phyloP scores from a whole-genome alignment of 2,797 vertebrate species.

The Cyclopterus lumpus region DNA sequence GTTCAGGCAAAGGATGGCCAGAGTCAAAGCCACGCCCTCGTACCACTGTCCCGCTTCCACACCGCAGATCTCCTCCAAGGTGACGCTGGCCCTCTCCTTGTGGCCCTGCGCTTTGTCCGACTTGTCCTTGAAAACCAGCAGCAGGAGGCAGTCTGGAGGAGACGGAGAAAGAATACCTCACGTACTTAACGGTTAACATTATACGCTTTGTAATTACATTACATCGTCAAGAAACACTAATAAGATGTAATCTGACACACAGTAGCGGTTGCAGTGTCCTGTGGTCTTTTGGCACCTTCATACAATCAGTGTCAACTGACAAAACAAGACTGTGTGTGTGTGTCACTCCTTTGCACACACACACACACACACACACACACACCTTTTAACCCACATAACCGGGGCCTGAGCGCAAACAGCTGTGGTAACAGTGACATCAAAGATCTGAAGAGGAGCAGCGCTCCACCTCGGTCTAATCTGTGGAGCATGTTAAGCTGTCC shows the following conservation, averaged over 20 bases:
- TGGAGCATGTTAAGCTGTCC: constrained; percentile 41
- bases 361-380: constrained; percentile 36
- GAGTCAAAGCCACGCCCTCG: constrained; percentile 89
- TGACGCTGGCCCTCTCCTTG: constrained; percentile 89
- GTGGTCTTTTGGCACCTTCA: constrained; percentile 50
- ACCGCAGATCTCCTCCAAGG: constrained; percentile 95
- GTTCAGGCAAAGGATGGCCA: constrained; percentile 90
- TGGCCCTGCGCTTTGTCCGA: constrained; percentile 86
- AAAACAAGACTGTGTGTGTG: constrained; percentile 54
- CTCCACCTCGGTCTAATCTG: constrained; percentile 56
- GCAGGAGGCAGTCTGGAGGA: constrained; percentile 73
- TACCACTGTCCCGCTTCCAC: constrained; percentile 89
- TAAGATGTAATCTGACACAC: constrained; percentile 16
- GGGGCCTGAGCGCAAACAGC: constrained; percentile 69
- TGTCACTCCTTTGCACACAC: constrained; percentile 27
- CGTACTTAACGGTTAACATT: background rate
- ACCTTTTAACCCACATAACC: constrained; percentile 51
- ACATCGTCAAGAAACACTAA: background rate
- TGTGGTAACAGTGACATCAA: constrained; percentile 76
- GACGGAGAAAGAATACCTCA: background rate
- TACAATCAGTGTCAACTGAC: constrained; percentile 73
- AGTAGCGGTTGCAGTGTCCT: constrained; percentile 47
- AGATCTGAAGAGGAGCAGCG: constrained; percentile 59
- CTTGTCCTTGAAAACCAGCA: constrained; percentile 78
- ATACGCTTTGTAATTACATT: background rate